Conservation (phyloP, 2,888 invertebrate species). For the Orthonychiurus folsomi region DNA sequence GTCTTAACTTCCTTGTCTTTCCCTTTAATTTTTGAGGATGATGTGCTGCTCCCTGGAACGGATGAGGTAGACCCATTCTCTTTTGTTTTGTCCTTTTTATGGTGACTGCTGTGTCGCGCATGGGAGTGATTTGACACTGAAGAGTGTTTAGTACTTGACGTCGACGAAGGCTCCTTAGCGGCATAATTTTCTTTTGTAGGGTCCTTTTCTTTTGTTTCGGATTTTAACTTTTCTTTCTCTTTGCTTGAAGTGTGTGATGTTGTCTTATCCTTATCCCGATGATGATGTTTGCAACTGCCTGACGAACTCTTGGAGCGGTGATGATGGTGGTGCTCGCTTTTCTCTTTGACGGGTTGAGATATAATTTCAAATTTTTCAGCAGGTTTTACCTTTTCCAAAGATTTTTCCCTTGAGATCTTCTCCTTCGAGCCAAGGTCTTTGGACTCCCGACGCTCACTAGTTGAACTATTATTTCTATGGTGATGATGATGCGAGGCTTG, state of each 20-base stretch:
- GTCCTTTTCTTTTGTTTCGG: slow-evolving; percentile 22
- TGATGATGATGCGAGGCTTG: slow-evolving; percentile 7
- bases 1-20: slow-evolving; percentile 16
- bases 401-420: neutral
- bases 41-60: neutral
- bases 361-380: neutral
- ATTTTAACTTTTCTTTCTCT: slow-evolving; percentile 8
- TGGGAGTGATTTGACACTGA: slow-evolving; percentile 15
- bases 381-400: neutral
- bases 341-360: slow-evolving; percentile 6
- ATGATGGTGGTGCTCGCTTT: neutral
- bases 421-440: neutral
- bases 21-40: slow-evolving; percentile 14
- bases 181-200: neutral
- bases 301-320: neutral
- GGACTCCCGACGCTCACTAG: neutral
- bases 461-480: neutral
- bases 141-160: slow-evolving; percentile 19
- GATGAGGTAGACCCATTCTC: neutral
- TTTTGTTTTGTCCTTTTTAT: slow-evolving; percentile 11
- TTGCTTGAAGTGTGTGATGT: neutral
- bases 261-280: neutral
- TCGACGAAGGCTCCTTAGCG: neutral
- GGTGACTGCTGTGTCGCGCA: slow-evolving; percentile 14
- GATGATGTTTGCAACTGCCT: neutral